Evolutionary conservation across 64 coral and sea anemone genomes (phyloP).

Genomic region (Montipora foliosa): DNA sequence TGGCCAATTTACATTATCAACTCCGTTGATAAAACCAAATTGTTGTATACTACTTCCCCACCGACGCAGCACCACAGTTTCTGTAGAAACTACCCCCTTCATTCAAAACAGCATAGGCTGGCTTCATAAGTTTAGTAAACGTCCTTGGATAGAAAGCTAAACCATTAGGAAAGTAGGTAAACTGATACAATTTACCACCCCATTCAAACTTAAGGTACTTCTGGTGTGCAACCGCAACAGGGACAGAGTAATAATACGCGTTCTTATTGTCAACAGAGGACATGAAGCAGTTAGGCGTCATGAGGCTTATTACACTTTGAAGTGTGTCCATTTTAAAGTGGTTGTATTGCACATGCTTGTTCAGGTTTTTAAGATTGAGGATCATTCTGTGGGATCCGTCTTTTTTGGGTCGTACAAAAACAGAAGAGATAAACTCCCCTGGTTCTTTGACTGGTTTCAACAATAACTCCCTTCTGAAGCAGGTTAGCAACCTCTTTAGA

Average conservation of each 20-base stretch:
- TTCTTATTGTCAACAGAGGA: neutral
- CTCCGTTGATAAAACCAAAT: too few relatives aligned
- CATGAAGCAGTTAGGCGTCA: conserved; percentile 43
- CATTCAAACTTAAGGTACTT: conserved; percentile 55
- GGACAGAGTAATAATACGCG: conserved; percentile 8
- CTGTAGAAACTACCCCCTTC: too few relatives aligned
- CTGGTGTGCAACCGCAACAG: conserved; percentile 8
- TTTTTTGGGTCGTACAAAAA: conserved; percentile 34
- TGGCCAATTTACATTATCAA: too few relatives aligned
- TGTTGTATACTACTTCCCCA: too few relatives aligned
- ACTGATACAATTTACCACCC: conserved; percentile 18
- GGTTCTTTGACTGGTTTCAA: conserved; percentile 1
- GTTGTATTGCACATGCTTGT: conserved; percentile 6
- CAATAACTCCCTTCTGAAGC: conserved; percentile 16
- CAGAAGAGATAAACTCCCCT: conserved; percentile 22
- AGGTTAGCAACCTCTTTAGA: neutral
- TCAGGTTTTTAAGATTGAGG: conserved; percentile 11
- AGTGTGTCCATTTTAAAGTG: conserved; percentile 56
- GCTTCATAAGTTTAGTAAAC: conserved; percentile 27
- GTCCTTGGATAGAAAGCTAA: conserved; percentile 11
- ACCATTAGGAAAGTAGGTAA: conserved; percentile 35
- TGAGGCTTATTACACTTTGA: neutral
- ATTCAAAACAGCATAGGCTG: conserved; percentile 22
- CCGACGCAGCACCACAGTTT: too few relatives aligned
- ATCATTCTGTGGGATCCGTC: conserved; percentile 24